Percentiles rank a stretch among this genome's conserved stretches.
Conservation (phyloP, 2,113 vertebrate genomes). For the Cygnus atratus region DNA sequence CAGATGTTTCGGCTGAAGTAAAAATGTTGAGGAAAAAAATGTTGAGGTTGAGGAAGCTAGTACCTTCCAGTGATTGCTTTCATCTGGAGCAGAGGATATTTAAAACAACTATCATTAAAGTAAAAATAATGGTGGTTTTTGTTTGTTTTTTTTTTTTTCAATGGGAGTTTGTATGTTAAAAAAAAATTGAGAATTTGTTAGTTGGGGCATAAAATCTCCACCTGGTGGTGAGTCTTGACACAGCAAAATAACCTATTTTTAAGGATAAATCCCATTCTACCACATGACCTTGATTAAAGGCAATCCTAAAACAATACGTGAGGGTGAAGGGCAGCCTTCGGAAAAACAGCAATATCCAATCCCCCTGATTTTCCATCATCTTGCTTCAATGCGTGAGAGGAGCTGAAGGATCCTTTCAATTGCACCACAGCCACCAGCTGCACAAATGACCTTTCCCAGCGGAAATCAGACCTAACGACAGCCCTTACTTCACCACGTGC, state of each 20-base stretch:
- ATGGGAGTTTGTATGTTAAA: not conserved
- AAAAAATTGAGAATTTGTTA: not conserved
- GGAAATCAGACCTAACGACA: not conserved
- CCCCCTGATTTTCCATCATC: not conserved
- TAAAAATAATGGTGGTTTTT: not conserved
- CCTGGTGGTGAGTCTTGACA: constrained; percentile 22
- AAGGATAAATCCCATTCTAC: not conserved
- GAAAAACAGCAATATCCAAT: not conserved
- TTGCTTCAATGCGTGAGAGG: not conserved
- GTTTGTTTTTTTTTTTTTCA: not conserved
- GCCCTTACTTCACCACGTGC: fast-evolving
- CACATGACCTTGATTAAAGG: not conserved
- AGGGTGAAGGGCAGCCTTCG: not conserved
- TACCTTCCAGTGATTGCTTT: not conserved
- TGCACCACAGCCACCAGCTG: not conserved
- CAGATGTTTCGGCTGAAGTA: not conserved
- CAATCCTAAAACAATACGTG: not conserved
- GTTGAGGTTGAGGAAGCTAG: not conserved
- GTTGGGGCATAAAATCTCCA: constrained; percentile 9
- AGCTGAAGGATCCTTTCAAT: not conserved
- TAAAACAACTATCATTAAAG: not conserved
- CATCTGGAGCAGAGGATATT: not conserved
- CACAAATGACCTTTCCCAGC: not conserved
- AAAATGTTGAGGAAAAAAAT: not conserved
- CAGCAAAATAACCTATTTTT: not conserved